Base-by-base conservation (phyloP, 2,888 invertebrate genomes). In the Erpobdella octoculata region DNA sequence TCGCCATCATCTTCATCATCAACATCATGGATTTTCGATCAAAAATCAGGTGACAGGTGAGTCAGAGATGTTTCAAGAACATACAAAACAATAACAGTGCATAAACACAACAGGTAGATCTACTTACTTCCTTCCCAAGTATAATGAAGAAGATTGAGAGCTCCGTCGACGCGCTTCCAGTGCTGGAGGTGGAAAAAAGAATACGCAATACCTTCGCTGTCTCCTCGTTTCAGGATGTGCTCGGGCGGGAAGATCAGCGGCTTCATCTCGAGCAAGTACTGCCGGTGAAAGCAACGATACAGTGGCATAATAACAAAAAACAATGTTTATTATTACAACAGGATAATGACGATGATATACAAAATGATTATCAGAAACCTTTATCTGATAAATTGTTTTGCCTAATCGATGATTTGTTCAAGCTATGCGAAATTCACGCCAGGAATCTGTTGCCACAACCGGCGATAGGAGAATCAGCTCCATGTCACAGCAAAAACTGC, bases 111-210 rank as follows among this genome's bases (percentile, higher is more conserved):
- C 31, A 48, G n/a, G 9, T 15, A n/a, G 5, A n/a, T 36, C 3
- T 18, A 81, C 84, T 80, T 78, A 86, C 86, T 92, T 72, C 92
- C 93, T 84, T 93, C 92, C 93, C 93, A 93, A 9, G 93, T 91
- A 81, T 91, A 91, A 79, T 91, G 91, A 73, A 97, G 86, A 73
- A 95, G 85, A 83, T 92, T 91, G 64, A 96, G 85, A 31, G 95
- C 95, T n/a, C 93, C 93, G 78, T 93, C 93, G 76, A 95, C 90
- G 77, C 90, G 88, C 84, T 93, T 94, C 97, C 97, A 97, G 85
- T 97, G 96, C 72, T 89, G 88, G 74, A 97, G 85, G 84, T 97
- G 96, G 83, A 91, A 93, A 85, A 97, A 97, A 15, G 94, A 89
- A 85, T 97, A 97, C 0, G 95, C 93, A 73, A 97, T 87, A 0